Evolutionary conservation across 2,113 vertebrate genomes (phyloP).

Genomic region (Clinocottus analis): DNA sequence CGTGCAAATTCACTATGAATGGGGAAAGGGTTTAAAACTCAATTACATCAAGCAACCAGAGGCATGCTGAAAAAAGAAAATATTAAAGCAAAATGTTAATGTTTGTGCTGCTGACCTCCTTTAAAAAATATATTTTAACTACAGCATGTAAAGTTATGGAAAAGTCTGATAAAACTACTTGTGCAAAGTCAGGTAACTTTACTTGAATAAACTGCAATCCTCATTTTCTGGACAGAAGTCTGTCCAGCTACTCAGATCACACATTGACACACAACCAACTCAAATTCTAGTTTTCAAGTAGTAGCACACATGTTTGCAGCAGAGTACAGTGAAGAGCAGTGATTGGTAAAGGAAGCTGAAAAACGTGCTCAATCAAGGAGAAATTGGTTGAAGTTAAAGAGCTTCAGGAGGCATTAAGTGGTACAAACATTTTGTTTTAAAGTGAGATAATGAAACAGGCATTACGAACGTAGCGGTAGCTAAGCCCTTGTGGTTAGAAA

Average conservation of each 20-base stretch:
- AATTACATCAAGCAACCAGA: not conserved
- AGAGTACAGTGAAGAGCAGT: not conserved
- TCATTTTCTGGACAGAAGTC: not conserved
- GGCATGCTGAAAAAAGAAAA: not conserved
- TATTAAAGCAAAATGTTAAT: not conserved
- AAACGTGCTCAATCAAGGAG: not conserved
- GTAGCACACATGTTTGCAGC: not conserved
- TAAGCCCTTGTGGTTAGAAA: not conserved
- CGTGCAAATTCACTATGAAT: conserved; percentile 7
- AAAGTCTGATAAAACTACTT: not conserved
- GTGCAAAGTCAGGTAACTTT: not conserved
- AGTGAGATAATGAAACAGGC: not conserved
- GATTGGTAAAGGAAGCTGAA: not conserved
- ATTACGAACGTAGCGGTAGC: not conserved
- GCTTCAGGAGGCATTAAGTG: not conserved
- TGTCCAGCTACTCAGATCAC: not conserved
- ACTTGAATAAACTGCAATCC: not conserved
- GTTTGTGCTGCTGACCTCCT: not conserved
- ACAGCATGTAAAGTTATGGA: not conserved
- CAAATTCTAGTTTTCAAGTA: not conserved
- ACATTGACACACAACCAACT: not conserved
- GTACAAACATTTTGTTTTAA: not conserved
- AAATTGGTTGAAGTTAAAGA: not conserved
- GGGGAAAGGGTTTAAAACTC: not conserved
- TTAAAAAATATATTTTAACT: not conserved